Base-by-base conservation (phyloP, 2,888 invertebrate genomes). In the Empis livida region DNA sequence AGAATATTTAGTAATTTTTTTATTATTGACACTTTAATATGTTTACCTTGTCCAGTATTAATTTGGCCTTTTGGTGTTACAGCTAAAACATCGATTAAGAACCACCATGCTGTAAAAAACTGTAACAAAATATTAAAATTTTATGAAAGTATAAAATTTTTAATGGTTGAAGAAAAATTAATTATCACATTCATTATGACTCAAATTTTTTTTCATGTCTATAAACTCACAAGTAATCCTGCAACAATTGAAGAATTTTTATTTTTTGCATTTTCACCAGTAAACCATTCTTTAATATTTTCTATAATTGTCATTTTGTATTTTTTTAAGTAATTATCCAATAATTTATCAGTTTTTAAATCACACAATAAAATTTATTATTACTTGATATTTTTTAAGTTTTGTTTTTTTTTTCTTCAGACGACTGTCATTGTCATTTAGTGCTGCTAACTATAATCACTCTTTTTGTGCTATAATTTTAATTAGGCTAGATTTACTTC, bases 31-130 rank as follows among this genome's bases (percentile, higher is more conserved):
- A 3, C 2, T 27, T 8, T 27, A 5, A 5, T 27, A 27, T 20
- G 5, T 27, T 27, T 27, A 27, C 23, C 64, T 51, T 91, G 89
- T 0, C 90, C 86, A 55, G 83, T 78, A 9, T 74, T 74, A 67
- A 95, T 71, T 71, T 84, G 74, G 32, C 74, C 72, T 11, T 52
- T 49, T 0, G 82, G 78, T 60, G 87, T 84, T 16, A 81, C 80
- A 0, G 90, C 81, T 48, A 90, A 84, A 10, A 93, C 90, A 73
- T 97, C 97, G 58, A 99, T 95, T 51, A 95, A 84, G 52, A 94
- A 81, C 99, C 97, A 99, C 96, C 97, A 97, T 44, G 95, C 97
- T 57, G 82, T 72, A 61, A 93, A 95, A 72, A 97, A 97, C 93
- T 94, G 45, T 71, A 70, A 54, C 51, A 53, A 52, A 47, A 49